Evolutionary conservation across 2,113 vertebrate genomes (phyloP), one percentile per base, ranked within the genome.

Genomic region (Pampusana beccarii): DNA sequence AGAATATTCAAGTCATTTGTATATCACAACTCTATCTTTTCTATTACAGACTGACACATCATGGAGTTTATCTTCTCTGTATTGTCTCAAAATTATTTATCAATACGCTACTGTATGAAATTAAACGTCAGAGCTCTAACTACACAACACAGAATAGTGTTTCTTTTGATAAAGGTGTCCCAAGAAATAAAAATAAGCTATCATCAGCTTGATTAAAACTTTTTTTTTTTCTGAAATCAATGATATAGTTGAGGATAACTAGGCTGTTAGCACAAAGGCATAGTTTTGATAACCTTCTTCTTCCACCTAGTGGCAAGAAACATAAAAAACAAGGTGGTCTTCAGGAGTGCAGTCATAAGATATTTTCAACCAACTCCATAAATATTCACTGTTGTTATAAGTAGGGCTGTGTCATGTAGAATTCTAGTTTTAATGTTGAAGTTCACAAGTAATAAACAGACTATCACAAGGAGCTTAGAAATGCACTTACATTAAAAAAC

Each of bases 241-340:
- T 20, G 5, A 38, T 50, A 42, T 2, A 40, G 50, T 38, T 71
- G 87, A 84, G 81, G 65, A 17, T 60, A 89, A 93, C 34, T 33
- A 51, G 40, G 20, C 42, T 65, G 58, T 29, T 28, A 93, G 64
- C 51, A 91, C 65, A 60, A 86, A 88, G 71, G 69, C 38, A 96
- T 18, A 86, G 72, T 91, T 98, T 97, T 95, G 71, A 97, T 97
- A 97, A 98, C 96, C 93, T 97, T 93, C 97, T 98, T 98, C 98
- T 97, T 93, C 98, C 98, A 98, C 97, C 98, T 98, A 98, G 98
- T 97, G 98, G 98, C 93, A 96, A 97, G 67, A 97, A 95, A 89
- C 70, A 95, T 88, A 83, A 98, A 98, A 89, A 95, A 87, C 94
- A 93, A 96, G 84, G 75, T 91, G 84, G 75, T 91, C 62, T 88